Base-by-base conservation (phyloP, 2,113 vertebrate species). In the Nibea albiflora region DNA sequence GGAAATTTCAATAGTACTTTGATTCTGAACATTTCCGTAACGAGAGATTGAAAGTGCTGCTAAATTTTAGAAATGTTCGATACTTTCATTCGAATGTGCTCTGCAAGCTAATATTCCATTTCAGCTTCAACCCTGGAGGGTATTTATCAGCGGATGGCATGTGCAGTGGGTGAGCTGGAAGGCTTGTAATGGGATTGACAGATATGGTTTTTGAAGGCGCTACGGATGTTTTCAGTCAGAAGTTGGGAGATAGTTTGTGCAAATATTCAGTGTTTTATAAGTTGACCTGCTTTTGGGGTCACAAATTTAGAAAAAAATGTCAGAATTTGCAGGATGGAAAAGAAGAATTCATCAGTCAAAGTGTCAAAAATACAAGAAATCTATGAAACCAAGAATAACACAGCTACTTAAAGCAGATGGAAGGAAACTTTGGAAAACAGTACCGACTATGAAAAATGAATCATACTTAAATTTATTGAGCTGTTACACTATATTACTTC, bases 101-200 rank as follows among this genome's bases (percentile, higher is more conserved):
- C 63, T 19, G 67, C 50, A 46, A 77, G 79, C 80, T 80, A 56
- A 58, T 83, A 73, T 74, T 73, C 22, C 28, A 65, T 73, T 76
- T 84, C 47, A 80, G 78, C 70, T 44, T 58, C 58, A 69, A 35
- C 74, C 67, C 70, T 42, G 57, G n/a, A 52, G 88, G 73, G 50
- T 31, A 42, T 82, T 75, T 86, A 81, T 76, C 79, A 73, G 69
- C 9, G 57, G 61, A 72, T 53, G 71, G 46, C 77, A 47, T 78
- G 69, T 72, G 65, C 78, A 52, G 50, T 65, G 67, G 76, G 57
- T 28, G 76, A 83, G 80, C 76, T 58, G 61, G 39, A 52, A 77
- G 82, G 67, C 61, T 70, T 42, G 72, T 65, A 73, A 82, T 75
- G 50, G 61, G 57, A 80, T 76, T 81, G 85, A 85, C 78, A 60